Base-by-base conservation (phyloP, 2,888 invertebrate species). In the Chironomus tentans region DNA sequence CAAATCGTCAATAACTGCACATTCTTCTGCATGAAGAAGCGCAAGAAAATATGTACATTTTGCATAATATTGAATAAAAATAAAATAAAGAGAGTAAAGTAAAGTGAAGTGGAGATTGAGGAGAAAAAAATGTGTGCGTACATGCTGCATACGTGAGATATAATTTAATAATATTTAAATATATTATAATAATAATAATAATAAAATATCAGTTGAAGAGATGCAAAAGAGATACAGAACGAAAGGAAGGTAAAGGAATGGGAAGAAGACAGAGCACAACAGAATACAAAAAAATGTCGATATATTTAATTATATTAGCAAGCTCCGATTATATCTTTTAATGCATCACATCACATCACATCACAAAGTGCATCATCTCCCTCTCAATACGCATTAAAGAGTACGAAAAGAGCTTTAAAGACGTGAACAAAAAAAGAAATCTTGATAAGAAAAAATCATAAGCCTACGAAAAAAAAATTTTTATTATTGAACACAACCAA, bases 381-480 rank as follows among this genome's bases (percentile, higher is more conserved):
- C 38, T 38, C 38, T 38, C 38, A 38, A 38, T 38, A 38, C 38
- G 38, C 38, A 38, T 38, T 38, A 38, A 38, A 38, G 38, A 38
- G 38, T 10, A 38, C 38, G 2, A 28, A 6, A 28, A 38, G 38
- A 38, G 38, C 18, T 7, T 50, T 13, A 50, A 7, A 56, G n/a
- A n/a, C 56, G 21, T n/a, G 24, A 21, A 21, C 22, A 65, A 18
- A 65, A n/a, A 65, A 22, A 22, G 62, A 65, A 65, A 65, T 68
- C 70, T 71, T 71, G 70, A 47, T 70, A 70, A 56, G 71, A 70
- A 50, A 71, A 71, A 71, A 71, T 56, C 71, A 71, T 71, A 71
- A 50, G 56, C 56, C 18, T 56, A 56, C 56, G 13, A 50, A 50
- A 18, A 56, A 38, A 38, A 38, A 28, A 3, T 24, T 4, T 22